Conservation (phyloP, 2,888 invertebrate genomes). For the Drosophila greeni region DNA sequence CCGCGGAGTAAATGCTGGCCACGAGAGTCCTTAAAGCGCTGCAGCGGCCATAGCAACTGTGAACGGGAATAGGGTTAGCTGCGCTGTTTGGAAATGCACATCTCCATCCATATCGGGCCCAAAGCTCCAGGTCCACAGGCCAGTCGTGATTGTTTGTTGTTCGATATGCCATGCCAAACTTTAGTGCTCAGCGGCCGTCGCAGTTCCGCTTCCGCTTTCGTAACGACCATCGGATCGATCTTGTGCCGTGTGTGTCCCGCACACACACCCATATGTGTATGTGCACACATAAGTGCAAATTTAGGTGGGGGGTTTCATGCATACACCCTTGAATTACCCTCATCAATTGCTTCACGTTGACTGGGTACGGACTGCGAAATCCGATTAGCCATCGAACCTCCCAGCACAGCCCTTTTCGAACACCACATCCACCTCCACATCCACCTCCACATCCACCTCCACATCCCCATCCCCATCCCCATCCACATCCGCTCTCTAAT, state of each 20-base stretch:
- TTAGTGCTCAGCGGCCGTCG: slow-evolving; percentile 41
- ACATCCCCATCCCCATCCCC: slow-evolving; percentile 14
- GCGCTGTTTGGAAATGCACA: slow-evolving; percentile 23
- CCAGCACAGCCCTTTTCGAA: not conserved
- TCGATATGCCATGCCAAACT: slow-evolving; percentile 50
- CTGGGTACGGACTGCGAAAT: slow-evolving; percentile 65
- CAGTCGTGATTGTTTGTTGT: slow-evolving; percentile 28
- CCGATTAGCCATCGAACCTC: slow-evolving; percentile 64
- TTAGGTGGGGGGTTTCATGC: slow-evolving; percentile 48
- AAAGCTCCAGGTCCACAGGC: slow-evolving; percentile 7
- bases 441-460: too few relatives aligned
- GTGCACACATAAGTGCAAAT: not conserved
- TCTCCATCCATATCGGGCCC: not conserved
- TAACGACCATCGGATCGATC: slow-evolving; percentile 39
- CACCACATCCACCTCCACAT: slow-evolving; percentile 11
- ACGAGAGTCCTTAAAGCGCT: slow-evolving; percentile 85
- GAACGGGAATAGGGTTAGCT: slow-evolving; percentile 35
- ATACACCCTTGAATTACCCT: slow-evolving; percentile 67
- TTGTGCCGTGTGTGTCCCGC: not conserved
- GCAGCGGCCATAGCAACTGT: slow-evolving; percentile 91
- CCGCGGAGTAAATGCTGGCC: slow-evolving; percentile 84
- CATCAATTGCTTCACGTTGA: slow-evolving; percentile 71
- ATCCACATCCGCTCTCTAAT: not conserved
- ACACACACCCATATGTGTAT: not conserved
- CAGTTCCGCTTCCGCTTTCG: slow-evolving; percentile 61